Evolutionary conservation across 2,888 invertebrate species (phyloP).

Genomic region (Melieria omissa): DNA sequence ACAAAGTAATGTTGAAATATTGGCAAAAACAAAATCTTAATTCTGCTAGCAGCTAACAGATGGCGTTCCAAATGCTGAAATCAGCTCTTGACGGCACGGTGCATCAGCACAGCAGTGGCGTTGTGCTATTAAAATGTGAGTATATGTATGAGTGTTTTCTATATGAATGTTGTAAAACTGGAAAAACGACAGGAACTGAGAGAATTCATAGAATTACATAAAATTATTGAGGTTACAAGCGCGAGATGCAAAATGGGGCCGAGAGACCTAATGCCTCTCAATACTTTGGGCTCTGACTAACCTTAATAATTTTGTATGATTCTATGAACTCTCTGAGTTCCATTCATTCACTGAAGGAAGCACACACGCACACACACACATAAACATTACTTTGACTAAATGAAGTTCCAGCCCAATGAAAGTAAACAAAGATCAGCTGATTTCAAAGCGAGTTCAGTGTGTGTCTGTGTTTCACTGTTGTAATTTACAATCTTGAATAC

Average conservation of each 20-base stretch:
- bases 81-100: constrained; percentile 59
- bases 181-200: background rate
- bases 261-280: background rate
- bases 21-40: background rate
- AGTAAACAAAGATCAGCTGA: too few relatives aligned
- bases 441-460: too few relatives aligned
- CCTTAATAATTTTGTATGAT: too few relatives aligned
- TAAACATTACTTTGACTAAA: too few relatives aligned
- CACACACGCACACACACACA: too few relatives aligned
- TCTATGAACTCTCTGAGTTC: too few relatives aligned
- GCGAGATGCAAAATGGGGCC: background rate
- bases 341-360: too few relatives aligned
- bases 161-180: background rate
- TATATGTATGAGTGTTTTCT: constrained; percentile 2
- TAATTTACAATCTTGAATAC: too few relatives aligned
- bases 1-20: constrained; percentile 19
- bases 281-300: too few relatives aligned
- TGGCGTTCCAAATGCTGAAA: constrained; percentile 64
- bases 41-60: constrained; percentile 35
- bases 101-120: constrained; percentile 57
- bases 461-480: too few relatives aligned
- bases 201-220: background rate
- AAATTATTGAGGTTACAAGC: background rate
- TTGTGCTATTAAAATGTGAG: constrained; percentile 63
- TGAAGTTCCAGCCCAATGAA: too few relatives aligned